Evolutionary conservation across 2,888 invertebrate genomes (phyloP).

Genomic region (Thymelicus lineola): DNA sequence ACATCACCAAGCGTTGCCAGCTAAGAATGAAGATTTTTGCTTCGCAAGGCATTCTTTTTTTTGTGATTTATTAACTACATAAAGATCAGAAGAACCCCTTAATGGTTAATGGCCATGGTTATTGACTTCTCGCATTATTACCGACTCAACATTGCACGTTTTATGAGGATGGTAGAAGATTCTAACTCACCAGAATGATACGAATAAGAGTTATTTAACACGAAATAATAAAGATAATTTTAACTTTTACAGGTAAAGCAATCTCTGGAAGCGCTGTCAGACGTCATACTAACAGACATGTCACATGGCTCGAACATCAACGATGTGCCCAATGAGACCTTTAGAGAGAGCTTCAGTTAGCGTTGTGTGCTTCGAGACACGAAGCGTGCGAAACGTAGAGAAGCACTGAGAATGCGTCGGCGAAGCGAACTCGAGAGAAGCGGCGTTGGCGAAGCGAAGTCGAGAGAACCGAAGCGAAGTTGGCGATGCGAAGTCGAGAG

Average conservation of each 20-base stretch:
- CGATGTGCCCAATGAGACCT: conserved; percentile 71
- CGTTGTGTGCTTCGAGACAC: conserved; percentile 44
- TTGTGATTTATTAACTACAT: no score
- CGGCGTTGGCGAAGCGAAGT: conserved; percentile 6
- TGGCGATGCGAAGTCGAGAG: conserved; percentile 11
- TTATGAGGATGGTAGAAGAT: no score
- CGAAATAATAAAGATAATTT: background rate
- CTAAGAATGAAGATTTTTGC: no score
- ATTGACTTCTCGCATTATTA: no score
- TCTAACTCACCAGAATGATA: no score
- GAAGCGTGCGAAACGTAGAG: conserved; percentile 17
- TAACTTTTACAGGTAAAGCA: conserved; percentile 88
- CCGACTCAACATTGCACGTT: no score
- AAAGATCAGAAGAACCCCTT: no score
- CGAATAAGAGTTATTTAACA: background rate
- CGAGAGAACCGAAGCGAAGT: conserved; percentile 23
- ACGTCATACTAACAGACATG: conserved; percentile 84
- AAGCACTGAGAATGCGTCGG: conserved; percentile 26
- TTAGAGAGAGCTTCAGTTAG: conserved; percentile 80
- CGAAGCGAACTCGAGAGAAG: conserved; percentile 24
- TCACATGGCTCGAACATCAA: conserved; percentile 57
- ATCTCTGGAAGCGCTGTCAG: conserved; percentile 91
- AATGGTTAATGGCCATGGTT: no score
- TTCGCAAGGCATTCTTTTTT: no score
- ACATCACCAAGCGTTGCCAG: no score